A percentile compares a stretch with the other conserved stretches of the same genome.
Conservation (phyloP, 2,797 vertebrate genomes). For the Antennarius maculatus region DNA sequence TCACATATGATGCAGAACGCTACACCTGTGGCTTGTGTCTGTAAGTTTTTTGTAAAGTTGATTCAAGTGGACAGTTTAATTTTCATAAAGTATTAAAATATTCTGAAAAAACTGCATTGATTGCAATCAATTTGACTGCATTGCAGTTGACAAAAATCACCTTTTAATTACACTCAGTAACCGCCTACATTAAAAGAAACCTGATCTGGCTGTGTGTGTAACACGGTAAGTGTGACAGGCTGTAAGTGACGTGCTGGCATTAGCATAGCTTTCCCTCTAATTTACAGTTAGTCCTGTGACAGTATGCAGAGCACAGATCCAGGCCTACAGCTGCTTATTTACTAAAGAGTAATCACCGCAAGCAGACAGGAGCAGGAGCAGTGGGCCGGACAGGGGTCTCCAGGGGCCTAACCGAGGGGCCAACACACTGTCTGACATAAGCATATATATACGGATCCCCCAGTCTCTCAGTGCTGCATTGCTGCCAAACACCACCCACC, state of each 20-base stretch:
- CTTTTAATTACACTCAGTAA: neutral
- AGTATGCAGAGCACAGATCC: slow-evolving; percentile 63
- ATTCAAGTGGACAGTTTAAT: too few relatives aligned
- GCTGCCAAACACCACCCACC: slow-evolving; percentile 62
- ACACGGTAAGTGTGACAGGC: slow-evolving; percentile 49
- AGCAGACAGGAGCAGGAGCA: slow-evolving; percentile 56
- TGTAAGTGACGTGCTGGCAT: slow-evolving; percentile 38
- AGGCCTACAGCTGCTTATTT: slow-evolving; percentile 76
- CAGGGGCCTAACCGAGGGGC: slow-evolving; percentile 52
- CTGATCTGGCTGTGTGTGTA: slow-evolving; percentile 25
- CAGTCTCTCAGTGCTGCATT: slow-evolving; percentile 54
- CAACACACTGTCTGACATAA: slow-evolving; percentile 71
- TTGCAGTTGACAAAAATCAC: neutral
- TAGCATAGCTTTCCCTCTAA: slow-evolving; percentile 50
- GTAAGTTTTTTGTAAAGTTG: too few relatives aligned
- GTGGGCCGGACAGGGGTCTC: slow-evolving; percentile 54
- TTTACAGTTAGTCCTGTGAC: slow-evolving; percentile 70
- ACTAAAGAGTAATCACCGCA: slow-evolving; percentile 66
- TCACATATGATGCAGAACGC: too few relatives aligned
- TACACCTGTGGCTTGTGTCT: too few relatives aligned
- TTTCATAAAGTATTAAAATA: too few relatives aligned
- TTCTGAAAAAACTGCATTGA: too few relatives aligned
- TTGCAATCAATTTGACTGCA: neutral
- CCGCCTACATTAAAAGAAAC: neutral
- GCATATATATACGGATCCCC: slow-evolving; percentile 74